phyloP scores from a whole-genome alignment of 2,797 vertebrate species.

The Chloroceryle amazona region DNA sequence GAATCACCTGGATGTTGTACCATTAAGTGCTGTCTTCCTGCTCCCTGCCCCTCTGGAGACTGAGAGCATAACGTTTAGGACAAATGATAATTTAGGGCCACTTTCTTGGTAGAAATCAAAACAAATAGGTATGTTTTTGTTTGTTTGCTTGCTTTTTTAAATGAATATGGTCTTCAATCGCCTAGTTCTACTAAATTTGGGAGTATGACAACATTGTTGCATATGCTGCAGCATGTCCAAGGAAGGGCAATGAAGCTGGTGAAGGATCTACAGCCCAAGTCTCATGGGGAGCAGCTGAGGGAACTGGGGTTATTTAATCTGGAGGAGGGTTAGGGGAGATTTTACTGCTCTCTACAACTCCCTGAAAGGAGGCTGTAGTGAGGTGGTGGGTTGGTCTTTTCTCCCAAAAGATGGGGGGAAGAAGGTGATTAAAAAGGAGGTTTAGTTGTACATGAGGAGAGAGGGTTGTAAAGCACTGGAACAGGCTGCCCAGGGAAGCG shows the following conservation, averaged over 20 bases:
- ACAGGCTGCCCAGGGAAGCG: too few relatives aligned
- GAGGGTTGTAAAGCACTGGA: too few relatives aligned
- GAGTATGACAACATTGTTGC: background rate
- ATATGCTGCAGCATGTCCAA: too few relatives aligned
- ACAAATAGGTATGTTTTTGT: background rate
- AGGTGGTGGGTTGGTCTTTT: too few relatives aligned
- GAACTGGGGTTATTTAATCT: background rate
- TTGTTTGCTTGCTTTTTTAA: background rate
- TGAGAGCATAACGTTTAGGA: background rate
- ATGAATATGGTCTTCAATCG: background rate
- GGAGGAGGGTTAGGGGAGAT: too few relatives aligned
- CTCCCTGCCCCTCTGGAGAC: background rate
- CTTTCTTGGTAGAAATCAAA: background rate
- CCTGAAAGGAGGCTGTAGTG: too few relatives aligned
- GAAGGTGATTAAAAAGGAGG: too few relatives aligned
- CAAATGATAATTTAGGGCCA: background rate
- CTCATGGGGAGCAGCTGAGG: background rate
- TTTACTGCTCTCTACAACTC: too few relatives aligned
- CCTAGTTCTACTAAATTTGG: background rate
- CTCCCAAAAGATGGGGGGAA: too few relatives aligned
- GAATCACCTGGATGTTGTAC: background rate
- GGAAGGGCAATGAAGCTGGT: too few relatives aligned
- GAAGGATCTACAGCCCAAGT: too few relatives aligned
- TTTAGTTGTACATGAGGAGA: too few relatives aligned
- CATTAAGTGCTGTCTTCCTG: background rate